Conservation (phyloP, 2,888 invertebrate species). For the Apamea monoglypha region DNA sequence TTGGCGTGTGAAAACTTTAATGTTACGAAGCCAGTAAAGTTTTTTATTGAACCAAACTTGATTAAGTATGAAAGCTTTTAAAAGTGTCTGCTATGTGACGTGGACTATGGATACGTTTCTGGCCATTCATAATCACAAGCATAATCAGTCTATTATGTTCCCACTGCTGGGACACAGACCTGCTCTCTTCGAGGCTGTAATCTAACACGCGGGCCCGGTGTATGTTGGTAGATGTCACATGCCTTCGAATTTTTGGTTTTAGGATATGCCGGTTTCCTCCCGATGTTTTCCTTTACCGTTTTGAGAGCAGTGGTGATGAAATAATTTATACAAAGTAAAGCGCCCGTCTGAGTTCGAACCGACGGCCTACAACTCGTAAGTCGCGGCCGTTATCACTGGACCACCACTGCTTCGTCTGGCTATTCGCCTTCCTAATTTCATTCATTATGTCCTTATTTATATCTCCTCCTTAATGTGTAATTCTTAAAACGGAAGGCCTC, state of each 20-base stretch:
- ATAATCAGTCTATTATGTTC: background rate
- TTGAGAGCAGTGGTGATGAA: background rate
- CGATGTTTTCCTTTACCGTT: background rate
- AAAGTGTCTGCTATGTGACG: background rate
- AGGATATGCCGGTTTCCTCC: background rate
- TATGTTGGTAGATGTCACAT: background rate
- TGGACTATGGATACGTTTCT: background rate
- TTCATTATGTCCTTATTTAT: background rate
- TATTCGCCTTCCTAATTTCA: background rate
- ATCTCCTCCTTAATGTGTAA: background rate
- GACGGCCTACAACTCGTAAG: too few species aligned
- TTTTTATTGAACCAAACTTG: background rate
- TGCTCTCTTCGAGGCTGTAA: background rate
- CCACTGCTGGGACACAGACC: background rate
- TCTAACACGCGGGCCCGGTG: background rate
- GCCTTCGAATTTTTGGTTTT: background rate
- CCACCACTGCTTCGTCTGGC: background rate
- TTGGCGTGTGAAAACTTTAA: constrained; percentile 1
- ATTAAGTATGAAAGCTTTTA: background rate
- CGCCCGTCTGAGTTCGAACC: background rate
- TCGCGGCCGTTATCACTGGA: too few species aligned
- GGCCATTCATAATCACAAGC: background rate
- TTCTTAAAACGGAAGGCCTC: background rate
- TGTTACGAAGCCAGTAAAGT: background rate
- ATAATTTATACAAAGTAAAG: background rate